Conservation (phyloP, 2,888 invertebrate species). For the Ypsolopha sequella region DNA sequence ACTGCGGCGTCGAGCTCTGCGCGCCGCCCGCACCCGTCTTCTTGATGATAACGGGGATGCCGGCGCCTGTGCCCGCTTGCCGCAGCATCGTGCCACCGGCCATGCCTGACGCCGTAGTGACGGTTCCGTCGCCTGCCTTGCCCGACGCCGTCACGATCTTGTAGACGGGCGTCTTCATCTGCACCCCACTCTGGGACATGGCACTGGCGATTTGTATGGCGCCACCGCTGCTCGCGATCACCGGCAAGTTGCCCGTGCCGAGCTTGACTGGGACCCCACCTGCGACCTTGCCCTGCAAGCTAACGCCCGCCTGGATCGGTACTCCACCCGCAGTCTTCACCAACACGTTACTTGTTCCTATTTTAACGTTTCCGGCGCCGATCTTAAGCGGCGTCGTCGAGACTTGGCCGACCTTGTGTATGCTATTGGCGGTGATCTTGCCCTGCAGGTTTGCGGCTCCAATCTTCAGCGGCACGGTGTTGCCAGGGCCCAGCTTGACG, state of each 20-base stretch:
- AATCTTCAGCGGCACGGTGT: conserved; percentile 48
- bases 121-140: conserved; percentile 10
- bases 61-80: conserved; percentile 59
- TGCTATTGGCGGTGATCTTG: conserved; percentile 39
- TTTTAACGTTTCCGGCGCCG: conserved; percentile 57
- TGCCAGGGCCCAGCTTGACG: conserved; percentile 45
- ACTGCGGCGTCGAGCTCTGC: conserved; percentile 60
- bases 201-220: conserved; percentile 11
- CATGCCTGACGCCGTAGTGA: conserved; percentile 27
- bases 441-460: conserved; percentile 53
- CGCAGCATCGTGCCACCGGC: conserved; percentile 62
- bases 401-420: conserved; percentile 36
- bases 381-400: conserved; percentile 43
- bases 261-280: conserved; percentile 54
- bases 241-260: conserved; percentile 45
- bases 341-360: conserved; percentile 56
- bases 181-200: conserved; percentile 22
- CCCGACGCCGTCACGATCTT: conserved; percentile 61
- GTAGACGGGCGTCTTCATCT: conserved; percentile 56
- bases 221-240: conserved; percentile 35
- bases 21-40: conserved; percentile 69
- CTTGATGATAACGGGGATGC: conserved; percentile 81
- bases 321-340: conserved; percentile 55
- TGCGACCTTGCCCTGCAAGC: conserved; percentile 37
- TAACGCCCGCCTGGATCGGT: conserved; percentile 39